phyloP scores from a whole-genome alignment of 64 coral and sea anemone species.

The Dendronephthya gigantea region DNA sequence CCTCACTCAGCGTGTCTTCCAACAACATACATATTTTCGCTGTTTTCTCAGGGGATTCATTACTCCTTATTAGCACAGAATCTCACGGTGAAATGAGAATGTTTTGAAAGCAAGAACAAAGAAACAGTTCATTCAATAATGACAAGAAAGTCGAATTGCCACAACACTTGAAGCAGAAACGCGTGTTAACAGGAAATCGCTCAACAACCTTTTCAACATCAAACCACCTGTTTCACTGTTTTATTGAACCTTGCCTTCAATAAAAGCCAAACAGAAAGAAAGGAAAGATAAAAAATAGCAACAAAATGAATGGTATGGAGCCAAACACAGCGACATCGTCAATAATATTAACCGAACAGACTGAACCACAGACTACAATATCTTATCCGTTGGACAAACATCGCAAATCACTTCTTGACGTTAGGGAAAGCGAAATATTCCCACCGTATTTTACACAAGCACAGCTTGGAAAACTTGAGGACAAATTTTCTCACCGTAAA shows the following conservation, averaged over 20 bases:
- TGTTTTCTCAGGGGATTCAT: neutral
- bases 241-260: too few species aligned
- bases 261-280: neutral
- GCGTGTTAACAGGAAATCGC: neutral
- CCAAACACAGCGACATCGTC: neutral
- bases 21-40: neutral
- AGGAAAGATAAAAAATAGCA: neutral
- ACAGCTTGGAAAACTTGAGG: conserved; percentile 63
- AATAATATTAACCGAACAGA: conserved; percentile 32
- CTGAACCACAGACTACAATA: conserved; percentile 30
- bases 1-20: neutral
- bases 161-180: neutral
- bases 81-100: neutral
- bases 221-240: too few species aligned
- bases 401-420: neutral
- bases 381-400: conserved; percentile 14
- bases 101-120: conserved; percentile 12
- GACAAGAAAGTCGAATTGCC: neutral
- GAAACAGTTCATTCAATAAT: neutral
- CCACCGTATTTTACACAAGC: conserved; percentile 50
- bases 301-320: neutral
- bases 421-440: conserved; percentile 21
- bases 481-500: conserved; percentile 51
- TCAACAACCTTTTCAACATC: neutral
- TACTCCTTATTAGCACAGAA: neutral